These are phyloP conservation scores for Henicopernis longicauda DNA, from an alignment of 2,113 vertebrate species.

Conservation along the genomic window DNA sequence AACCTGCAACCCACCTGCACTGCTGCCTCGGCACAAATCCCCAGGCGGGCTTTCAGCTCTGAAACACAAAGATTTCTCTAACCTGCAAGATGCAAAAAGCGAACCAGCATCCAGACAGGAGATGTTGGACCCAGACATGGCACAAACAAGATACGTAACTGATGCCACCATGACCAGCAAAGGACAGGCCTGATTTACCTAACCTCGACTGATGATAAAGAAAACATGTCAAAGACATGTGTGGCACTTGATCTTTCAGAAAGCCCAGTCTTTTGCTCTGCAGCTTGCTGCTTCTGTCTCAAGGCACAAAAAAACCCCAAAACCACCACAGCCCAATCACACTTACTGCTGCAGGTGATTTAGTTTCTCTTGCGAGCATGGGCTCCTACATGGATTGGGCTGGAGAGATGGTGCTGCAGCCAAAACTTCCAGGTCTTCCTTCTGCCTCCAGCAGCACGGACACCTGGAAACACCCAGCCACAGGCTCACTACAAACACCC, in stretches of 20 bases:
- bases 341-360: background rate
- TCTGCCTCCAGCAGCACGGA: background rate
- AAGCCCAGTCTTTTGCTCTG: background rate
- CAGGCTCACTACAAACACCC: background rate
- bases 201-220: background rate
- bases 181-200: background rate
- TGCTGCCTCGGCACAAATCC: background rate
- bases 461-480: background rate
- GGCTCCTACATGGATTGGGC: background rate
- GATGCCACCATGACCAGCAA: background rate
- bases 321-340: background rate
- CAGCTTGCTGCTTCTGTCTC: background rate
- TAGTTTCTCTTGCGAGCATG: accelerated
- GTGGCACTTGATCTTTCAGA: background rate
- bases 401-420: background rate
- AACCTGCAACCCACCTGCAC: too few relatives aligned
- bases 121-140: background rate
- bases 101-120: accelerated
- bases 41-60: background rate
- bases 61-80: background rate
- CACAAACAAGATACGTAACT: accelerated
- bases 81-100: background rate
- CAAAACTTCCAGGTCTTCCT: background rate
- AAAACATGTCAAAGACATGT: too few relatives aligned
- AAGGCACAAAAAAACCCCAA: background rate